Conservation (phyloP, 2,797 vertebrate genomes). For the Scarus forsteni region DNA sequence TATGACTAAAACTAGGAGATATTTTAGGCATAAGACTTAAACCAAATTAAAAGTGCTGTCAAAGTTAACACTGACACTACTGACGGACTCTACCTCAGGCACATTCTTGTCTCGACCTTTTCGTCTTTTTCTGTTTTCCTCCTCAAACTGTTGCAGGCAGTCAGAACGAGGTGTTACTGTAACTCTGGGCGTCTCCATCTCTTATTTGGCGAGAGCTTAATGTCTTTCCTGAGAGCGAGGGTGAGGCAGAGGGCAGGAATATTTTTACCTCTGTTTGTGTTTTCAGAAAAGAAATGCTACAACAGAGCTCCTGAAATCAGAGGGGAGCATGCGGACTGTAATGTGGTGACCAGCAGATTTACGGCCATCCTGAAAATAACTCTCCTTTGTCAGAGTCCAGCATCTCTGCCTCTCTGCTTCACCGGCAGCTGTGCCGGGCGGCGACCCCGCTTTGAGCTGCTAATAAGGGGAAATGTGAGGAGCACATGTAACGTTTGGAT, state of each 20-base stretch:
- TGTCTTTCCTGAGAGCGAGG: constrained; percentile 22
- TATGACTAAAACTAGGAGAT: too few species aligned
- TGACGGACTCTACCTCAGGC: too few species aligned
- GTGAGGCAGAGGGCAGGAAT: constrained; percentile 37
- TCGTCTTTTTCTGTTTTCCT: neutral
- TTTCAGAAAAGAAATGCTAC: neutral
- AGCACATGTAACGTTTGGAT: constrained; percentile 59
- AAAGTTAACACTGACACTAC: too few species aligned
- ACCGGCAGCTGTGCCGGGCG: constrained; percentile 70
- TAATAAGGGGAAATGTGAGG: constrained; percentile 63
- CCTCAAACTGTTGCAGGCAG: neutral
- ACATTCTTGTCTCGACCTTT: too few species aligned
- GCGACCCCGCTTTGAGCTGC: constrained; percentile 48
- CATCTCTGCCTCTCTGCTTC: constrained; percentile 44
- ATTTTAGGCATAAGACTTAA: too few species aligned
- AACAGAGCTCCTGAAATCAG: neutral
- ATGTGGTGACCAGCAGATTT: constrained; percentile 47
- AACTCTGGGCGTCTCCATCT: neutral
- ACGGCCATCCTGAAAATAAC: constrained; percentile 73
- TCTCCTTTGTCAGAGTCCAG: constrained; percentile 48
- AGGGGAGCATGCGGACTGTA: constrained; percentile 3
- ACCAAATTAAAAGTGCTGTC: too few species aligned
- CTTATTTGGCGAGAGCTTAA: constrained; percentile 5
- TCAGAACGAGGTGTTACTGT: neutral
- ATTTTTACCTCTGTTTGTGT: constrained; percentile 12